These are phyloP conservation scores for Phainopepla nitens DNA, from an alignment of 2,113 vertebrate genomes.

Conservation along the genomic window DNA sequence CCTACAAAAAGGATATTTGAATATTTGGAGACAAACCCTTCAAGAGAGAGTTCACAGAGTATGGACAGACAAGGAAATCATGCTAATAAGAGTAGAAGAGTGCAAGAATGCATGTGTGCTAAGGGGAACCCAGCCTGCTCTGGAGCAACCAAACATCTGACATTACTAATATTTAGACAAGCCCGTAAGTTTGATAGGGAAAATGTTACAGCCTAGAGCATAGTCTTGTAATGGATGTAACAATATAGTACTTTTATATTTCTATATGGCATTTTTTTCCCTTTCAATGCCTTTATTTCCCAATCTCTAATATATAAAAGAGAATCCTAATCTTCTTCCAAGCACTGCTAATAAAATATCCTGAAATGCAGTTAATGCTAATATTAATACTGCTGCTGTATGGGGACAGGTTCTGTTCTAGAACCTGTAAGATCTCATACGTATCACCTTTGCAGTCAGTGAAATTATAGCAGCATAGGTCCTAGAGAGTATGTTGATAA, in stretches of 20 bases:
- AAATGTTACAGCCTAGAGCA: background rate
- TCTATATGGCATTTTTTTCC: background rate
- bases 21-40: background rate
- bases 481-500: background rate
- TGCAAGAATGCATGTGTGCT: background rate
- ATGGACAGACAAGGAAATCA: background rate
- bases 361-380: background rate
- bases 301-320: background rate
- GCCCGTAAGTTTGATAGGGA: background rate
- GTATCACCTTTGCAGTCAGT: background rate
- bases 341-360: background rate
- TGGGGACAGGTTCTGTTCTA: background rate
- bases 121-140: background rate
- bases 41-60: background rate
- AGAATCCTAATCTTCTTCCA: background rate
- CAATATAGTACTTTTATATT: background rate
- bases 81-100: background rate
- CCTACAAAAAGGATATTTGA: background rate
- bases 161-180: background rate
- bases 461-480: background rate
- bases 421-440: background rate
- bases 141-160: background rate
- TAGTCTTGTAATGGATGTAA: background rate
- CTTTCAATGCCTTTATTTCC: background rate
- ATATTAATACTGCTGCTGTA: background rate